Percentiles rank a stretch among this genome's conserved stretches.
phyloP scores from a whole-genome alignment of 2,888 invertebrate species.

The Sinopyrophorus schimmeli region DNA sequence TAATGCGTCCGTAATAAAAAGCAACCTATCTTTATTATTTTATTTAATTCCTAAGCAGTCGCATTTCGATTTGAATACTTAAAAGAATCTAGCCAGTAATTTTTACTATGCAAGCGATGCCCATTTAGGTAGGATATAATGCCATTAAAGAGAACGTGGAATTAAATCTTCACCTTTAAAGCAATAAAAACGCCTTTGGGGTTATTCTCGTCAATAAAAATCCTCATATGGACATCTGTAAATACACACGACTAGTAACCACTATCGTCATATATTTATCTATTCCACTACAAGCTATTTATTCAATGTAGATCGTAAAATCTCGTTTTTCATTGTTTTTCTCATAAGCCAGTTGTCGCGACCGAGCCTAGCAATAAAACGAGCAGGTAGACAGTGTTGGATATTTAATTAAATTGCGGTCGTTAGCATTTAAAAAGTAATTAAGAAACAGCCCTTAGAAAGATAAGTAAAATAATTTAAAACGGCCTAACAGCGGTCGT shows the following conservation, averaged over 20 bases:
- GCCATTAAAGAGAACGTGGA: too few relatives aligned
- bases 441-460: constrained; percentile 40
- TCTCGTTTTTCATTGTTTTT: constrained; percentile 28
- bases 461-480: constrained; percentile 39
- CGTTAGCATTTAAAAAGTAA: constrained; percentile 38
- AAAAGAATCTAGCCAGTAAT: too few relatives aligned
- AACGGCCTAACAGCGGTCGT: constrained; percentile 32
- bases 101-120: too few relatives aligned
- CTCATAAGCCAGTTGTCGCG: constrained; percentile 25
- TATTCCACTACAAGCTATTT: constrained; percentile 18
- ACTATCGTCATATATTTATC: constrained; percentile 5
- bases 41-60: too few relatives aligned
- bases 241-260: constrained; percentile 3
- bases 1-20: too few relatives aligned
- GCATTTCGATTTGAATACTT: too few relatives aligned
- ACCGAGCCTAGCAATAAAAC: constrained; percentile 23
- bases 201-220: too few relatives aligned
- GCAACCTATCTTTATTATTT: too few relatives aligned
- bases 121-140: too few relatives aligned
- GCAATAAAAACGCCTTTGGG: too few relatives aligned
- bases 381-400: constrained; percentile 31
- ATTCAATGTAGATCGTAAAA: constrained; percentile 23
- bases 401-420: constrained; percentile 31
- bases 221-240: background rate
- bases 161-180: too few relatives aligned